Base-by-base conservation (phyloP, 2,797 vertebrate genomes). In the Coreius guichenoti region DNA sequence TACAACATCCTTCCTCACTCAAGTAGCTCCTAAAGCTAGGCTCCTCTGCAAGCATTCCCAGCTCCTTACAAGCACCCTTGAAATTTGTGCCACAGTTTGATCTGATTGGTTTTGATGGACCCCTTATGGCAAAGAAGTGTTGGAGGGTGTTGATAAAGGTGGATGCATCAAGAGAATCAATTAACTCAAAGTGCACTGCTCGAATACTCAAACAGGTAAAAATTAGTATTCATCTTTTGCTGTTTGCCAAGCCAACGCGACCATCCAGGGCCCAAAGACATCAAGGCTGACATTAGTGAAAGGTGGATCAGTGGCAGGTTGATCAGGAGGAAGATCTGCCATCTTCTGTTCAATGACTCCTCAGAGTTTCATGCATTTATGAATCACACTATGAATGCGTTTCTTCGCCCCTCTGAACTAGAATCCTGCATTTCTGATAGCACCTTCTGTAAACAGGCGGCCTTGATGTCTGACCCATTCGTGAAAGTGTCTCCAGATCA, bases 351-450 rank as follows among this genome's bases (percentile, higher is more conserved):
- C 69, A 1, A 72, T 1, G 5, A 45, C 9, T 72, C 69, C 68
- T 70, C 39, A 14, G 36, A 70, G 36, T 70, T 43, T 70, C 68
- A 70, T 45, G 39, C 68, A 45, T 43, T 70, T 70, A 70, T 45
- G 68, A 70, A 45, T 70, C 69, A 26, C 69, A 47, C 69, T 72
- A 13, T 72, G 39, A 23, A 72, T 72, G 23, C 23, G 36, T 9
- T 51, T 85, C 26, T 80, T 85, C 13, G 67, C 83, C 19, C 67
- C 67, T 3, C 26, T 43, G 7, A 85, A 36, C 76, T 67, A 85
- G 26, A 85, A 78, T 36, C 83, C 75, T 69, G 33, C 65, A 45
- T 17, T 58, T 13, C 67, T 31, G 16, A 85, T 45, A 33, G 83
- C 76, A 47, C 76, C 67, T 45, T 85, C 68, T 31, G 33, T 80